A percentile compares a stretch with the other conserved stretches of the same genome.
These are phyloP conservation scores for Phenganax subtilis DNA, from an alignment of 92 coral and sea anemone species.

Conservation along the genomic window DNA sequence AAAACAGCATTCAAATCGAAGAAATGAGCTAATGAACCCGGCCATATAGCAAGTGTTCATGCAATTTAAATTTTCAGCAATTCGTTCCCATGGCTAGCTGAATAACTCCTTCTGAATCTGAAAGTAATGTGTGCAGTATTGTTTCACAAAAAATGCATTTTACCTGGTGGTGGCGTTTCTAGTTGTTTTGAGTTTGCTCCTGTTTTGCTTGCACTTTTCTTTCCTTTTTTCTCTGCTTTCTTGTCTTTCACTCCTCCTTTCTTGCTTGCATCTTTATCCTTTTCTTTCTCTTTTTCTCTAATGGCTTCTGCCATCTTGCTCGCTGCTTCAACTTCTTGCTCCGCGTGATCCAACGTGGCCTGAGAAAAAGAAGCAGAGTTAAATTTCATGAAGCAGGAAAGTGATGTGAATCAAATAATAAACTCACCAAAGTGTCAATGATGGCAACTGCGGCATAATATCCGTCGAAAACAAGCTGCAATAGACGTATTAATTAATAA, in stretches of 20 bases:
- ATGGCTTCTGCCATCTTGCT: conserved; percentile 65
- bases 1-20: no score
- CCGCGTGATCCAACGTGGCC: conserved; percentile 86
- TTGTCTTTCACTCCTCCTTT: conserved; percentile 60
- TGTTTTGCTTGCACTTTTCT: conserved; percentile 71
- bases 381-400: background rate
- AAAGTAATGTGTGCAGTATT: background rate
- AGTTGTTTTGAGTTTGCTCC: conserved; percentile 61
- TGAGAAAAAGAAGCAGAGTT: conserved; percentile 22
- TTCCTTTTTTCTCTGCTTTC: conserved; percentile 81
- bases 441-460: conserved; percentile 69
- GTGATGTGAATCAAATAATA: background rate
- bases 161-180: conserved; percentile 90
- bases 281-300: conserved; percentile 84
- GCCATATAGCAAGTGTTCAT: no score
- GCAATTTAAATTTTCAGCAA: no score
- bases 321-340: conserved; percentile 82
- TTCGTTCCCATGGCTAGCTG: no score
- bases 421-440: conserved; percentile 87
- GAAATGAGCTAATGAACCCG: no score
- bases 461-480: conserved; percentile 87
- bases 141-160: background rate
- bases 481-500: background rate
- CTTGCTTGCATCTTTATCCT: conserved; percentile 51
- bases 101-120: no score